A percentile compares a stretch with the other conserved stretches of the same genome.
phyloP scores from a whole-genome alignment of 2,888 invertebrate genomes.

The Sesamia inferens region DNA sequence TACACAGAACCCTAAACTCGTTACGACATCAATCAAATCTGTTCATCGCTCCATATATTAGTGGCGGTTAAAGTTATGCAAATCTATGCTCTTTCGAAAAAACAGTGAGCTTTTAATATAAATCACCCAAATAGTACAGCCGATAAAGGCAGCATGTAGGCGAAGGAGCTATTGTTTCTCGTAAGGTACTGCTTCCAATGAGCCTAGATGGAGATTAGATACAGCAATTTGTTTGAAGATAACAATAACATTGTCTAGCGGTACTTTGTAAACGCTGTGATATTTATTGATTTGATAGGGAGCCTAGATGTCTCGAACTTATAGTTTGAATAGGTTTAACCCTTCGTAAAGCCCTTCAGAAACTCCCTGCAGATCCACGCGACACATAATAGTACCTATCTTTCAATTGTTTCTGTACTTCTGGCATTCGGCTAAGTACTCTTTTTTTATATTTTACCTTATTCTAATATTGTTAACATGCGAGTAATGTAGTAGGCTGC shows the following conservation, averaged over 20 bases:
- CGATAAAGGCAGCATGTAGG: slow-evolving; percentile 61
- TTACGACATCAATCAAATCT: slow-evolving; percentile 45
- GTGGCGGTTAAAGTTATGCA: slow-evolving; percentile 35
- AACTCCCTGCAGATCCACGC: too few species aligned
- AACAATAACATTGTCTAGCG: slow-evolving; percentile 35
- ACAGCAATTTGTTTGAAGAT: slow-evolving; percentile 39
- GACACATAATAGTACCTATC: too few species aligned
- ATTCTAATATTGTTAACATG: too few species aligned
- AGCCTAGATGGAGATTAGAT: slow-evolving; percentile 56
- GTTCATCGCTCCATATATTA: slow-evolving; percentile 32
- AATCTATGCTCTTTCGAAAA: slow-evolving; percentile 40
- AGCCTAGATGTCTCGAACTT: not conserved
- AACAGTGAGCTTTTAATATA: slow-evolving; percentile 49
- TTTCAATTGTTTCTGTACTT: too few species aligned
- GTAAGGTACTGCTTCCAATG: slow-evolving; percentile 40
- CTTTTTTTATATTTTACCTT: too few species aligned
- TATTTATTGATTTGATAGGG: slow-evolving; percentile 17
- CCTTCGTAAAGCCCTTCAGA: too few species aligned
- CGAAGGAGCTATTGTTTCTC: slow-evolving; percentile 51
- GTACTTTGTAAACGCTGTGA: slow-evolving; percentile 23
- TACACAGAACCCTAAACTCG: slow-evolving; percentile 8
- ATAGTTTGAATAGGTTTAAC: not conserved
- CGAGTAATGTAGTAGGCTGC: not conserved
- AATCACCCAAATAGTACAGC: slow-evolving; percentile 58
- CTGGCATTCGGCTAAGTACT: too few species aligned